Conservation (phyloP, 2,797 vertebrate genomes). For the Chrosomus eos region DNA sequence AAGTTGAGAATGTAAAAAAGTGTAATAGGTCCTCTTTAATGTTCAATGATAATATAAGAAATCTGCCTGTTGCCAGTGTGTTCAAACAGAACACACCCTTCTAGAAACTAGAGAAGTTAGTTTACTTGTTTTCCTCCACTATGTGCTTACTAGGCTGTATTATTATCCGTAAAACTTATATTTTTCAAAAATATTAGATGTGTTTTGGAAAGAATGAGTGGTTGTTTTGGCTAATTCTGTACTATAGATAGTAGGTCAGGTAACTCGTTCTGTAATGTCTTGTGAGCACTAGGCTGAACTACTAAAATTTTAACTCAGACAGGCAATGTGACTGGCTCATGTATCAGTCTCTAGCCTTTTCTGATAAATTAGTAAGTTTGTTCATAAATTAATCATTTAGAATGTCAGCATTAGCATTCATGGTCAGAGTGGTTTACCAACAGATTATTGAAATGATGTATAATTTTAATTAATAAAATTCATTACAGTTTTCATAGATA, state of each 20-base stretch:
- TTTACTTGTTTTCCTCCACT: background rate
- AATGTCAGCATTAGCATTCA: background rate
- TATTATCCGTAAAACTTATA: conserved; percentile 13
- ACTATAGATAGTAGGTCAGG: conserved; percentile 8
- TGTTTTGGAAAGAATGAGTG: background rate
- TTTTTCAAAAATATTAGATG: background rate
- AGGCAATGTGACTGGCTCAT: conserved; percentile 12
- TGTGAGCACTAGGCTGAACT: background rate
- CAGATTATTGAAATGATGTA: background rate
- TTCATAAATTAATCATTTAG: background rate
- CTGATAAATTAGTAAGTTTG: conserved; percentile 21
- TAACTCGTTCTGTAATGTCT: conserved; percentile 21
- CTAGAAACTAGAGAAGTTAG: background rate
- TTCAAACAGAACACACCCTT: background rate
- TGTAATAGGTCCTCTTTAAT: background rate
- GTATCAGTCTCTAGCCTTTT: conserved; percentile 3
- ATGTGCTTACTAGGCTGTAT: background rate
- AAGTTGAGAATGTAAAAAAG: background rate
- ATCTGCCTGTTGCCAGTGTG: background rate
- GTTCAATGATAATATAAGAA: background rate
- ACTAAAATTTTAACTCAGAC: conserved; percentile 2
- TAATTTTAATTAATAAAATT: background rate
- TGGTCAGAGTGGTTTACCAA: background rate
- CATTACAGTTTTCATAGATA: background rate
- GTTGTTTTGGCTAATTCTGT: conserved; percentile 17